Evolutionary conservation across 2,113 vertebrate species (phyloP), one percentile per base, ranked within the genome.

Genomic region (Syngnathus scovelli): DNA sequence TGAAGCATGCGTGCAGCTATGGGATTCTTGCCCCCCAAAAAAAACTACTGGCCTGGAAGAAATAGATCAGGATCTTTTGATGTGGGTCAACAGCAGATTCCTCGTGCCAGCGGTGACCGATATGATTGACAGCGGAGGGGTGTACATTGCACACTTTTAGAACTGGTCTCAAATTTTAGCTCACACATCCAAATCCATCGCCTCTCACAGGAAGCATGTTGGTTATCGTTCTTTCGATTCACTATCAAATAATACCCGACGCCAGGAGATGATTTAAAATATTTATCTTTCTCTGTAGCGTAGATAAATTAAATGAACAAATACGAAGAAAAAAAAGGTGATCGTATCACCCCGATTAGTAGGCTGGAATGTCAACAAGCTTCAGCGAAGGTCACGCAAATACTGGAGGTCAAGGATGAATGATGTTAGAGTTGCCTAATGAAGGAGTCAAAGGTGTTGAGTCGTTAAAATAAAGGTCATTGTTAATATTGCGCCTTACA

Each of bases 381-480:
- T 27, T 27, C 15, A 39, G 58, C 41, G 21, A 62, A 76, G 71
- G 66, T 68, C 52, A 64, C 60, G 46, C n/a, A 69, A 54, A 74
- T 63, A 61, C 56, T 9, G 38, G 52, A 71, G 41, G 46, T 38
- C 56, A 27, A 77, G 68, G 18, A 69, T 51, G 43, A 70, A 7
- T 58, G 21, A 68, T 60, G 70, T 68, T 58, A 68, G 41, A 18
- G 36, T 10, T 4, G 37, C 44, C 43, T 71, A 77, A 78, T 74
- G 43, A 72, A 75, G 23, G 43, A 44, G 43, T 58, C 55, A 58
- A 48, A 65, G 69, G 61, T 65, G 69, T 27, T 80, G 37, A 70
- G 73, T 80, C 69, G 80, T 81, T 83, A 52, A 76, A 21, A 49
- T 69, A 2, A 61, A 18, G 27, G 10, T 58, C 64, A 44, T 63